phyloP scores from a whole-genome alignment of 1,140 invertebrate genomes.

The Ptiloglossa arizonensis region DNA sequence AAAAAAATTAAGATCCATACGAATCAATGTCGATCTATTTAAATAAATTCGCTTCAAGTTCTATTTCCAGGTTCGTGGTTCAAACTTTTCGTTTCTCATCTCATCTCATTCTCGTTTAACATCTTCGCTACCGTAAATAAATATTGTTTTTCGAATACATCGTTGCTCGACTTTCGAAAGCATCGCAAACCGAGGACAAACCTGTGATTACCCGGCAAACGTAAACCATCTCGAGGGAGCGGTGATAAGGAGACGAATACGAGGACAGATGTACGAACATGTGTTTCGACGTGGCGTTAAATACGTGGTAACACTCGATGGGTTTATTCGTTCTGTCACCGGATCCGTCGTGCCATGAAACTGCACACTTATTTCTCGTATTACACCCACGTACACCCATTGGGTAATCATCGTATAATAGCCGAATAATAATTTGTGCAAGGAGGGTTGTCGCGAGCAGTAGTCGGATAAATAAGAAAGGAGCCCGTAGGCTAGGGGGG shows the following conservation, averaged over 20 bases:
- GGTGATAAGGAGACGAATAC: background rate
- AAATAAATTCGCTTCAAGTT: no score
- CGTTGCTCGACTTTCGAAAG: no score
- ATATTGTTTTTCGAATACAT: no score
- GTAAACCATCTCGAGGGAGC: no score
- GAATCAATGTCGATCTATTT: no score
- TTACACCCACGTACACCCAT: conserved; percentile 78
- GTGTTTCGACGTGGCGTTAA: conserved; percentile 71
- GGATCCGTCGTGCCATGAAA: conserved; percentile 71
- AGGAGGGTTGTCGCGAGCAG: conserved; percentile 20
- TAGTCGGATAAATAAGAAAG: conserved; percentile 55
- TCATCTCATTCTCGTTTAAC: no score
- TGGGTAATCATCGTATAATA: conserved; percentile 79
- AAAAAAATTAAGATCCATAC: no score
- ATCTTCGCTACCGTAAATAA: no score
- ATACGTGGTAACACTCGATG: conserved; percentile 68
- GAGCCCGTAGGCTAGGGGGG: conserved; percentile 68
- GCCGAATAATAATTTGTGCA: conserved; percentile 76
- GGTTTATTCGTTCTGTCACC: conserved; percentile 77
- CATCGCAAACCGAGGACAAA: no score
- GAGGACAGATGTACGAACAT: conserved; percentile 76
- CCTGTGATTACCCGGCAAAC: background rate
- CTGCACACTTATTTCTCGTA: conserved; percentile 77
- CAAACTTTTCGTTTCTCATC: no score
- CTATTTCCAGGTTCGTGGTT: no score